Conservation (phyloP, 35 echinoderm and acorn worm species). For the Chiridota heheva region DNA sequence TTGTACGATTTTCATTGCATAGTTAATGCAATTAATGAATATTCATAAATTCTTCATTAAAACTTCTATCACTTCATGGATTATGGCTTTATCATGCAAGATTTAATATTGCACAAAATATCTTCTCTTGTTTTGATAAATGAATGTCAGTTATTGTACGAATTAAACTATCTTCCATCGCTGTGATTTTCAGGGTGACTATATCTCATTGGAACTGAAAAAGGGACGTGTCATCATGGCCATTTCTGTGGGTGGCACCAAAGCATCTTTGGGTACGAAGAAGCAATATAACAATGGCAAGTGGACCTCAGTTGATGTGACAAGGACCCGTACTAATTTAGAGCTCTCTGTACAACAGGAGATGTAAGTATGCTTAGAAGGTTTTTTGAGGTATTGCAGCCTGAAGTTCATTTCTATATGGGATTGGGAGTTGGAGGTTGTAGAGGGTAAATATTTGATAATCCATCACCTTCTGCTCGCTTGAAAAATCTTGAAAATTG, state of each 20-base stretch:
- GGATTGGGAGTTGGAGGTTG: not conserved
- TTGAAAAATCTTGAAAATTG: not conserved
- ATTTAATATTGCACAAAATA: no score
- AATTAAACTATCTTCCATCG: no score
- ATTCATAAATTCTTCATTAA: no score
- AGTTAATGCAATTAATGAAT: no score
- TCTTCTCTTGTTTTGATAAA: no score
- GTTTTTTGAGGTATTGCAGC: not conserved
- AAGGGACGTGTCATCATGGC: conserved; percentile 42
- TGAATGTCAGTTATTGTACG: no score
- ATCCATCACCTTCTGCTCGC: not conserved
- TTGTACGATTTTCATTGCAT: no score
- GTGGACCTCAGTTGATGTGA: conserved; percentile 52
- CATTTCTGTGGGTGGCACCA: conserved; percentile 53
- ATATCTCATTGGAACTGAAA: conserved; percentile 56
- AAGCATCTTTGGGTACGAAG: not conserved
- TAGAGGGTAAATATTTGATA: not conserved
- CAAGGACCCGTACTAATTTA: not conserved
- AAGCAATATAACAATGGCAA: conserved; percentile 65
- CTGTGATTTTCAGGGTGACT: conserved; percentile 48
- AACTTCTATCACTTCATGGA: no score
- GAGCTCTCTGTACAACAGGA: not conserved
- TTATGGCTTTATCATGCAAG: no score
- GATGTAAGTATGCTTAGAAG: not conserved
- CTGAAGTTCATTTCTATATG: not conserved